Base-by-base conservation (phyloP, 2,113 vertebrate species). In the Chrysochloris asiatica region DNA sequence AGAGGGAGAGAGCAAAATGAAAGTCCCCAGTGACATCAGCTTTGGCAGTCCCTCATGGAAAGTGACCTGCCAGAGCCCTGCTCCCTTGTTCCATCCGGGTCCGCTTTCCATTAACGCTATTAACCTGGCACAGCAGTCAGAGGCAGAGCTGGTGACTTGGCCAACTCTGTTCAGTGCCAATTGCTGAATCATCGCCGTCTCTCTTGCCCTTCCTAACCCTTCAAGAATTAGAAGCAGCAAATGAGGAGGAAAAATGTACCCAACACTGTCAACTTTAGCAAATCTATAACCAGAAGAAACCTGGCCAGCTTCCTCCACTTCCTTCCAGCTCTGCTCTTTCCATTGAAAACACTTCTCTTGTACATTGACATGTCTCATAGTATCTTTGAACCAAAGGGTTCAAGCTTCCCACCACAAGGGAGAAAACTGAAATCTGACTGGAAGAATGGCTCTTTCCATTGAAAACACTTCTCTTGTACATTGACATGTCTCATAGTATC, bases 1-100 rank as follows among this genome's bases (percentile, higher is more conserved):
- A 85, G 50, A 89, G 19, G 24, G 33, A 88, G 47, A 63, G 67
- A 91, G 43, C 65, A 54, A 77, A 86, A 81, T 77, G 7, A 69
- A 91, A 79, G 80, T 63, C 54, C 67, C 63, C 3, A 3, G 77
- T 96, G 96, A 95, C 90, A 86, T 94, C 92, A 96, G 76, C 80
- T 45, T 94, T 94, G 96, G 95, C 95, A 92, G 90, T 50, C 38
- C 83, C 71, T 11, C 14, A 3, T 92, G 95, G 95, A 96, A 96
- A 96, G 80, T 88, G 83, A 67, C 86, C 77, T 82, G 88, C 80
- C 92, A 92, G 88, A 82, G 59, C 50, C 85, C 41, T 8, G 65
- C 75, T 90, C 41, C 16, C 76, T 83, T 43, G 2, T 82, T 95
- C 86, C 17, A 8, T 81, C 86, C 3, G 0, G 22, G 83, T 95